phyloP scores from a whole-genome alignment of 2,113 vertebrate species.

The Microtus richardsoni region DNA sequence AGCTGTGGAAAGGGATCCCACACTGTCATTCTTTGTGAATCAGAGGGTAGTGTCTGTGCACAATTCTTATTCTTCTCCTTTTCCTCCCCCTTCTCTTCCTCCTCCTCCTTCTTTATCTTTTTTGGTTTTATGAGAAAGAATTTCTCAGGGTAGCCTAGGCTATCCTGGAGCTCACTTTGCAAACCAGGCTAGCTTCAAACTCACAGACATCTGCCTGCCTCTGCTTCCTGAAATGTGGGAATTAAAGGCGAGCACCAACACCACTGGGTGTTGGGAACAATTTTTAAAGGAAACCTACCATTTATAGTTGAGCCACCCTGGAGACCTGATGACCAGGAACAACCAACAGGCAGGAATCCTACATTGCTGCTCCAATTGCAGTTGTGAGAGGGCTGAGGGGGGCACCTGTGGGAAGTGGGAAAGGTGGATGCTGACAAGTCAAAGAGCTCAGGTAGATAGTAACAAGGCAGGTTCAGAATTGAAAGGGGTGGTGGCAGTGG shows the following conservation, averaged over 20 bases:
- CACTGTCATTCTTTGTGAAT: background rate
- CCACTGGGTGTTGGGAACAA: too few relatives aligned
- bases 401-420: background rate
- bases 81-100: fast-evolving
- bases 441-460: background rate
- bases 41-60: background rate
- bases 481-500: background rate
- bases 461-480: background rate
- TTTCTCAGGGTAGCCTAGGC: too few relatives aligned
- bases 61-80: too few relatives aligned
- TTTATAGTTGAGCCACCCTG: background rate
- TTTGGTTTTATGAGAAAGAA: too few relatives aligned
- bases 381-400: background rate
- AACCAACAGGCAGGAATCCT: background rate
- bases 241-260: too few relatives aligned
- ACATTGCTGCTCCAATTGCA: too few relatives aligned
- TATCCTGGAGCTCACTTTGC: too few relatives aligned
- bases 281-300: background rate
- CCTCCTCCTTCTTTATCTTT: background rate
- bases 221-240: too few relatives aligned
- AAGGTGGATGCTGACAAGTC: background rate
- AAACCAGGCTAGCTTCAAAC: too few relatives aligned
- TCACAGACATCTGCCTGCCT: too few relatives aligned
- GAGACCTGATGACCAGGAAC: background rate
- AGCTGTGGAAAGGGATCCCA: background rate